Evolutionary conservation across 2,888 invertebrate genomes (phyloP).

Genomic region (Drosophila neotestacea): DNA sequence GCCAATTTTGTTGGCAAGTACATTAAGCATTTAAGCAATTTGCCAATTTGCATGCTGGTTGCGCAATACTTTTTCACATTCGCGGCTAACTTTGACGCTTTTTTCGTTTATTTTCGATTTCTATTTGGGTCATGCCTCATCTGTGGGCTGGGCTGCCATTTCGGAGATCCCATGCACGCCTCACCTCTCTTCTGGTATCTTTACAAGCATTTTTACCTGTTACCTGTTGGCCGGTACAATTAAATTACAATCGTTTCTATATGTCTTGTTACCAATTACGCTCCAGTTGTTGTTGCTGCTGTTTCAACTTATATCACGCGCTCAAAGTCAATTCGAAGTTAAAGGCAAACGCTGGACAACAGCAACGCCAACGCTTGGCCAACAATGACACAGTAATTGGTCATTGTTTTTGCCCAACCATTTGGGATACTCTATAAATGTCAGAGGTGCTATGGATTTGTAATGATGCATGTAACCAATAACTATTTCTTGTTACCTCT

Average conservation of each 20-base stretch:
- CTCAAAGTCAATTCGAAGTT: constrained; percentile 48
- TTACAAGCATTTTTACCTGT: constrained; percentile 18
- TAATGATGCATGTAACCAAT: not conserved
- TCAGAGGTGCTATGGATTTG: not conserved
- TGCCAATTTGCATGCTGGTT: constrained; percentile 76
- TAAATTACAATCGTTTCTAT: constrained; percentile 58
- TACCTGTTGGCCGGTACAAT: constrained; percentile 58
- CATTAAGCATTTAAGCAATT: constrained; percentile 71
- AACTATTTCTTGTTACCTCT: not conserved
- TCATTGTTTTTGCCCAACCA: constrained; percentile 75
- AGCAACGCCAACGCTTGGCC: constrained; percentile 59
- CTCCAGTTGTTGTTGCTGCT: constrained; percentile 42
- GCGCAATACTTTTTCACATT: constrained; percentile 61
- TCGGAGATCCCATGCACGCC: constrained; percentile 21
- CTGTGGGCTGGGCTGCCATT: constrained; percentile 58
- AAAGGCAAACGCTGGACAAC: constrained; percentile 44
- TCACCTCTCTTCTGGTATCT: not conserved
- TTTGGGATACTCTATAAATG: constrained; percentile 46
- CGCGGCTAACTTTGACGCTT: constrained; percentile 30
- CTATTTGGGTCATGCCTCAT: constrained; percentile 56
- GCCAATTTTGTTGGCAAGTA: constrained; percentile 63
- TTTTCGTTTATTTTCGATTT: constrained; percentile 9
- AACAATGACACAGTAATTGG: constrained; percentile 81
- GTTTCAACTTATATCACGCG: constrained; percentile 63
- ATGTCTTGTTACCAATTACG: constrained; percentile 70